Base-by-base conservation (phyloP, 2,888 invertebrate species). In the Lypha dubia region DNA sequence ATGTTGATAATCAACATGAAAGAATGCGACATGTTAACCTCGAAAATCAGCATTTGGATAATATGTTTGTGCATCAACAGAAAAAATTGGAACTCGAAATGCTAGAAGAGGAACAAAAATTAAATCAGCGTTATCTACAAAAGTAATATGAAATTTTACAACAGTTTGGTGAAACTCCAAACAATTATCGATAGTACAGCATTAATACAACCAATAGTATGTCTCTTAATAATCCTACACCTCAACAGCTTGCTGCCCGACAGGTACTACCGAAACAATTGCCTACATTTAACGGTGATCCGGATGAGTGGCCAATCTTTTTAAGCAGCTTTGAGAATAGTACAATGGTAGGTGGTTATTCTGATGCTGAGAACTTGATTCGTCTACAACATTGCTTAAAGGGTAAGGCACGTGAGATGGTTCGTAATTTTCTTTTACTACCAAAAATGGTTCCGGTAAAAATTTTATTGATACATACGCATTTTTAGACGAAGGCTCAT, bases 371-470 rank as follows among this genome's bases (percentile, higher is more conserved):
- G 20, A 79, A 84, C 35, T 20, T 84, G 8, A 63, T 79, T 41
- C 58, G 75, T 15, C 32, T 84, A 5, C 79, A 84, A 58, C 46
- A 53, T n/a, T 70, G 75, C 44, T 17, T 83, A 58, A 83, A 79
- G 20, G 65, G 79, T 24, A 84, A 73, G 24, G 76, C 76, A 5
- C 60, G 79, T 1, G 79, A 83, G 58, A 70, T 83, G 11, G 83
- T 83, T 8, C 58, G 67, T 5, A 24, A 41, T 13, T 75, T 71
- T 15, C 32, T 80, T 84, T 8, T 35, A n/a, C 15, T 80, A 22
- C 75, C 83, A 2, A 1, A 38, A 1, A 79, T 79, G 81, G 77
- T 81, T 9, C 77, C 70, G 1, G 35, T 9, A 35, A 9, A 17
- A 60, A 79, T 41, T 58, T 49, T 41, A 49, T 80, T 6, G 76